phyloP scores from a whole-genome alignment of 2,888 invertebrate genomes.

The Phania funesta region DNA sequence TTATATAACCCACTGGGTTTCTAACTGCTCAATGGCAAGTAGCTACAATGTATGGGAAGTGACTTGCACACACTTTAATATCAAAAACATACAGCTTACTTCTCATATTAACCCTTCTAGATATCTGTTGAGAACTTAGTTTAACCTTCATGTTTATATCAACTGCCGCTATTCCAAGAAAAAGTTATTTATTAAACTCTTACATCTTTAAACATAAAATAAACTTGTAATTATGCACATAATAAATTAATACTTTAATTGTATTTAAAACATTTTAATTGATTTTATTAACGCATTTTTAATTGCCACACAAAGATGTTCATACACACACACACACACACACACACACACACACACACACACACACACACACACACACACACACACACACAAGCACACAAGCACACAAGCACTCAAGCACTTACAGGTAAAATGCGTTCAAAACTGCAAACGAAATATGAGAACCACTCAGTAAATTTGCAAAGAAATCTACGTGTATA shows the following conservation, averaged over 20 bases:
- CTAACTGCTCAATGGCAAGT: no score
- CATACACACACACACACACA: background rate
- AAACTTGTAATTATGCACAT: constrained; percentile 55
- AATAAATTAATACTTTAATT: constrained; percentile 55
- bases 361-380: background rate
- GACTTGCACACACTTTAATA: no score
- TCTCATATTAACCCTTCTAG: no score
- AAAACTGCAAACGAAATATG: background rate
- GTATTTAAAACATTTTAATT: constrained; percentile 46
- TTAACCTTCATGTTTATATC: no score
- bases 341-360: background rate
- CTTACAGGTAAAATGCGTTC: constrained; percentile 11
- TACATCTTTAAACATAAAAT: constrained; percentile 28
- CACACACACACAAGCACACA: background rate
- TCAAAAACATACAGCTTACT: no score
- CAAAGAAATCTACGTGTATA: constrained; percentile 28
- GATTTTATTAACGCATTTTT: constrained; percentile 56
- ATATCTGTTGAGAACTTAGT: no score
- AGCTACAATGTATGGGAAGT: no score
- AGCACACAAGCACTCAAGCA: no score
- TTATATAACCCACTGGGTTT: no score
- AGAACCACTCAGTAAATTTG: constrained; percentile 8
- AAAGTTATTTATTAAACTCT: background rate
- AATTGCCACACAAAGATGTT: constrained; percentile 15
- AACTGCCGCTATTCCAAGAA: background rate